Evolutionary conservation across 2,797 vertebrate genomes (phyloP), one percentile per base, ranked within the genome.

Genomic region (Schizopygopsis malacanthus): DNA sequence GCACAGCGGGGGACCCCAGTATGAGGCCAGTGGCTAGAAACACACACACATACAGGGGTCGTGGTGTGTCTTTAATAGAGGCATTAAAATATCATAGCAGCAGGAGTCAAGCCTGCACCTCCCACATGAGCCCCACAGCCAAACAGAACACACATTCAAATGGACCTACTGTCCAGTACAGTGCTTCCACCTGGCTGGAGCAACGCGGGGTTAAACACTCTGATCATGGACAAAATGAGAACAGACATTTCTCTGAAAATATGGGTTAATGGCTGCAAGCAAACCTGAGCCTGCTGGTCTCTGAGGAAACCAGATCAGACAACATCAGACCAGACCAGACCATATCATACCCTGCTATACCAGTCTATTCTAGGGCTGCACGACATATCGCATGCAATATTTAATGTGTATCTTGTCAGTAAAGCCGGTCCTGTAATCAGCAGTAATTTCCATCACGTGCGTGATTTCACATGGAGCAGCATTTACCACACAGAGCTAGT

Each of bases 1-100:
- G 45, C 59, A 83, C 65, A 54, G 77, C 33, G 79, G 88, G 63
- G 20, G 79, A 82, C 79, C 72, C 71, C 11, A 18, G 79, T 20
- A 47, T 76, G 75, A 84, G 85, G 75, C 39, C 22, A 13, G 41
- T 25, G 47, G 89, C 89, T 91, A 81, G 45, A 82, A 69, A 70
- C 73, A 65, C 25, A 82, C 65, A 43, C 18, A 67, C 52, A 65
- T 25, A 61, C 59, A 71, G 13, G 28, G 39, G 56, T 37, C 10
- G 18, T 41, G 39, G 72, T 45, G 39, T 22, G 65, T 70, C 37
- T 77, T 28, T 25, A 83, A 77, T 20, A 52, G 56, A 6, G 7
- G 63, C 12, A 84, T 47, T 76, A 67, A 77, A 84, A 84, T 77
- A 77, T 59, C 37, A 43, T 11, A 77, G 28, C 47, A 69, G 47